phyloP scores from a whole-genome alignment of 2,113 vertebrate species.

The Halcyon malimbica region DNA sequence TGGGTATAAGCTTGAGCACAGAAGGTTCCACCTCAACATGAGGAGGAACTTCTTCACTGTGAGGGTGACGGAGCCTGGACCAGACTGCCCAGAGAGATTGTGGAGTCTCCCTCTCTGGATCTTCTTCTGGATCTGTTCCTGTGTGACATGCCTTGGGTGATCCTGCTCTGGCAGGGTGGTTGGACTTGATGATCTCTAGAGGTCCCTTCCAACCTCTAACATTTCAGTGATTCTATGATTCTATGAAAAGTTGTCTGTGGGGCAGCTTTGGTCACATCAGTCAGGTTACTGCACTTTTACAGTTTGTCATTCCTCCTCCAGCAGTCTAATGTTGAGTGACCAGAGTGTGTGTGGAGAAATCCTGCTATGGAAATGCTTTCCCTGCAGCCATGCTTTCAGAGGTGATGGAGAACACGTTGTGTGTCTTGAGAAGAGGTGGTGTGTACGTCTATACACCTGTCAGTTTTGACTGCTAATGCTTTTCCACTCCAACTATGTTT shows the following conservation, averaged over 20 bases:
- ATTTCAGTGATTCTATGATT: too few relatives aligned
- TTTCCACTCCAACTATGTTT: neutral
- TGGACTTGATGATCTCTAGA: too few relatives aligned
- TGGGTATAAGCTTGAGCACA: too few relatives aligned
- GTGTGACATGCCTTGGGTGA: too few relatives aligned
- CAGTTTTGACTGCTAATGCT: neutral
- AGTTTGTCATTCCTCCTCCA: neutral
- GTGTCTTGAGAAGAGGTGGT: neutral
- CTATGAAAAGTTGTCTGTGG: neutral
- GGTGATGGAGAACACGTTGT: neutral
- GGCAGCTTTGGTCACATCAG: neutral
- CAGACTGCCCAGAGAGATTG: too few relatives aligned
- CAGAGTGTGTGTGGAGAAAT: neutral
- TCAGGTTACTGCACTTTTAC: neutral
- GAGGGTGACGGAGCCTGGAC: too few relatives aligned
- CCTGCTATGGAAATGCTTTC: neutral
- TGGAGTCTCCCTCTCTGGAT: too few relatives aligned
- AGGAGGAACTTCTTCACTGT: too few relatives aligned
- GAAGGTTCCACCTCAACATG: too few relatives aligned
- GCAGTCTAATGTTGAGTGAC: neutral
- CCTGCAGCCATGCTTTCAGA: neutral
- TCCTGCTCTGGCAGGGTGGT: too few relatives aligned
- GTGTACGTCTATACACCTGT: rapidly evolving
- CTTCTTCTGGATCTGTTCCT: too few relatives aligned
- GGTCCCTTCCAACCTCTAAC: too few relatives aligned